phyloP scores from a whole-genome alignment of 2,797 vertebrate genomes.

The Dallia pectoralis region DNA sequence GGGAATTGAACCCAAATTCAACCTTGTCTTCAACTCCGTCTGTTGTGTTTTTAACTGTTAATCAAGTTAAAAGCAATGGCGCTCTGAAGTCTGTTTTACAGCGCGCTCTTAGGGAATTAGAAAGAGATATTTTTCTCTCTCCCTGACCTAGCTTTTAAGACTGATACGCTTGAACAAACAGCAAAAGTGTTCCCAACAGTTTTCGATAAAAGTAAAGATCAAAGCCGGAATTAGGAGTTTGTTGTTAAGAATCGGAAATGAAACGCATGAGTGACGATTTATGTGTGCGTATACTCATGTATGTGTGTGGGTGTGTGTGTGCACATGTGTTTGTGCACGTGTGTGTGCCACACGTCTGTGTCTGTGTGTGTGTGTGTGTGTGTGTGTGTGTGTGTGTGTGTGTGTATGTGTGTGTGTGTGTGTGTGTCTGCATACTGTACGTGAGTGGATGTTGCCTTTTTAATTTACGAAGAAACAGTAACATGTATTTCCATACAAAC shows the following conservation, averaged over 20 bases:
- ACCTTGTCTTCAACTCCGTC: constrained; percentile 43
- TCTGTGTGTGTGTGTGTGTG: no score
- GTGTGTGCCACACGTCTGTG: no score
- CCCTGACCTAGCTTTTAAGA: constrained; percentile 63
- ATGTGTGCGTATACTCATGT: no score
- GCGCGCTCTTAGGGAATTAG: constrained; percentile 35
- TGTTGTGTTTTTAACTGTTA: constrained; percentile 15
- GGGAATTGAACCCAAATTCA: constrained; percentile 38
- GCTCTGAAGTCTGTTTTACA: constrained; percentile 10
- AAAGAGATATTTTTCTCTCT: constrained; percentile 31
- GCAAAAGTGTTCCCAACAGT: constrained; percentile 57
- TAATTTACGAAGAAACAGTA: constrained; percentile 54
- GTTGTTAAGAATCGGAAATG: constrained; percentile 53
- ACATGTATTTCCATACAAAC: constrained; percentile 57
- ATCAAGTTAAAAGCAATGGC: not conserved
- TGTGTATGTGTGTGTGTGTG: constrained; percentile 12
- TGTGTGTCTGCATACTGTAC: constrained; percentile 50
- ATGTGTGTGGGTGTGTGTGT: no score
- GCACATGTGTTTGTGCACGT: no score
- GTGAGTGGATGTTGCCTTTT: constrained; percentile 40
- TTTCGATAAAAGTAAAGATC: constrained; percentile 59
- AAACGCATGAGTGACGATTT: not conserved
- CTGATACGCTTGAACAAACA: constrained; percentile 61
- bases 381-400: no score
- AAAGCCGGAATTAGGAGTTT: constrained; percentile 66